Percentiles rank a stretch among this genome's conserved stretches.
Evolutionary conservation across 2,888 invertebrate genomes (phyloP).

Genomic region (Leptinotarsa tumamoca): DNA sequence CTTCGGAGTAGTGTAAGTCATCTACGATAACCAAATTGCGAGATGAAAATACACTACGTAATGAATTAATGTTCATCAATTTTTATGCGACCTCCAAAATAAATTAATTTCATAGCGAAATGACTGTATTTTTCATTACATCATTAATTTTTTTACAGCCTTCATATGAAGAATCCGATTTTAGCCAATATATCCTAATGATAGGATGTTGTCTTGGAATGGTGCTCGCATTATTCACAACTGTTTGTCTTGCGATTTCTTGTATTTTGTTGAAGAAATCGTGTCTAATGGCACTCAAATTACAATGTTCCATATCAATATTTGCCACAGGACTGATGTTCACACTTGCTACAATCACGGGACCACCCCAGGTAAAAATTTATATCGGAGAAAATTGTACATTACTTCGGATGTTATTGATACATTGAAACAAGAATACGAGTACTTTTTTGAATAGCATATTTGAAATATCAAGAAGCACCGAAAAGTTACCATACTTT

Average conservation of each 20-base stretch:
- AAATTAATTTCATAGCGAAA: too few species aligned
- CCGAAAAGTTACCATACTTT: too few species aligned
- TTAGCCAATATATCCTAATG: constrained; percentile 65
- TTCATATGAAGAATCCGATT: constrained; percentile 48
- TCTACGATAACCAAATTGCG: too few species aligned
- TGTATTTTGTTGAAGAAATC: constrained; percentile 69
- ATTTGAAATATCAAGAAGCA: too few species aligned
- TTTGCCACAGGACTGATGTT: constrained; percentile 78
- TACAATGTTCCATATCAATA: constrained; percentile 77
- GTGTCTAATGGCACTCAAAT: constrained; percentile 75
- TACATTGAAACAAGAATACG: too few species aligned
- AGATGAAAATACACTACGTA: too few species aligned
- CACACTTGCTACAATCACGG: constrained; percentile 67
- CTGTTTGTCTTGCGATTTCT: constrained; percentile 65
- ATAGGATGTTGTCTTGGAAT: constrained; percentile 70
- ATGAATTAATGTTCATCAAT: too few species aligned
- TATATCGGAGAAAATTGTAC: too few species aligned
- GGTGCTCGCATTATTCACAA: constrained; percentile 67
- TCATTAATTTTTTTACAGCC: constrained; percentile 44
- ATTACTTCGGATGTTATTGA: too few species aligned
- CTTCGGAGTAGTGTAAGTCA: too few species aligned
- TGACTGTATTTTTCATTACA: neutral
- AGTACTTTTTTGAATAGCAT: too few species aligned
- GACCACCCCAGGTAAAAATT: constrained; percentile 66
- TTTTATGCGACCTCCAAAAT: too few species aligned